A percentile compares a stretch with the other conserved stretches of the same genome.
Evolutionary conservation across 2,797 vertebrate species (phyloP).

Genomic region (Sibirionetta formosa): DNA sequence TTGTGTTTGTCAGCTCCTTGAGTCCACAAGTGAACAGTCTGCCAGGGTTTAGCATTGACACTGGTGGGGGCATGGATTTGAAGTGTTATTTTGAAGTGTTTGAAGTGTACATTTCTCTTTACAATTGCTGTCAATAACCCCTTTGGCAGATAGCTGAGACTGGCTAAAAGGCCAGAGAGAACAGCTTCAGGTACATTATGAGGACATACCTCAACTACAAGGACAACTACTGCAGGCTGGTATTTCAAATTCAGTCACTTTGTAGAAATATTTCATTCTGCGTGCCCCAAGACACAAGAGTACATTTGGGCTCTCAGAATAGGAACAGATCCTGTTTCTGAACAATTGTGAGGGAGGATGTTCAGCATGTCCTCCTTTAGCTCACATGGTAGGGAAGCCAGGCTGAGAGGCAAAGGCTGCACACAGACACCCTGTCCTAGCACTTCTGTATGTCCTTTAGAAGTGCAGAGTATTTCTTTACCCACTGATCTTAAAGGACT

Average conservation of each 20-base stretch:
- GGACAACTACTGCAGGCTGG: neutral
- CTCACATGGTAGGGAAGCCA: neutral
- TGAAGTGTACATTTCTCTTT: neutral
- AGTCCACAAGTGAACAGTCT: neutral
- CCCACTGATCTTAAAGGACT: neutral
- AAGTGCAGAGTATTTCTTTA: neutral
- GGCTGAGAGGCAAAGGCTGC: neutral
- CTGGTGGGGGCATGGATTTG: neutral
- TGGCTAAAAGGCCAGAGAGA: neutral
- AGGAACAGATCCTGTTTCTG: neutral
- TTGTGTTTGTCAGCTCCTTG: neutral
- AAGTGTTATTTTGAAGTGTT: conserved; percentile 12
- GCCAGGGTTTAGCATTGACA: neutral
- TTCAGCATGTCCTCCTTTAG: neutral
- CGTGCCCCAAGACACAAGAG: neutral
- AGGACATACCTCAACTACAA: neutral
- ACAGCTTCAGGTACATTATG: fast-evolving
- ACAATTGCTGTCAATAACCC: conserved; percentile 26
- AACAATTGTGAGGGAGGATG: neutral
- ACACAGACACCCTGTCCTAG: neutral
- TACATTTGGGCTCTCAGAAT: neutral
- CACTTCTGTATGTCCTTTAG: neutral
- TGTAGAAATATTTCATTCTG: neutral
- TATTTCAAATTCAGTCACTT: neutral
- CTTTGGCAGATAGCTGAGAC: conserved; percentile 16